These are phyloP conservation scores for Andrena minutula DNA, from an alignment of 2,888 invertebrate genomes.

Conservation along the genomic window DNA sequence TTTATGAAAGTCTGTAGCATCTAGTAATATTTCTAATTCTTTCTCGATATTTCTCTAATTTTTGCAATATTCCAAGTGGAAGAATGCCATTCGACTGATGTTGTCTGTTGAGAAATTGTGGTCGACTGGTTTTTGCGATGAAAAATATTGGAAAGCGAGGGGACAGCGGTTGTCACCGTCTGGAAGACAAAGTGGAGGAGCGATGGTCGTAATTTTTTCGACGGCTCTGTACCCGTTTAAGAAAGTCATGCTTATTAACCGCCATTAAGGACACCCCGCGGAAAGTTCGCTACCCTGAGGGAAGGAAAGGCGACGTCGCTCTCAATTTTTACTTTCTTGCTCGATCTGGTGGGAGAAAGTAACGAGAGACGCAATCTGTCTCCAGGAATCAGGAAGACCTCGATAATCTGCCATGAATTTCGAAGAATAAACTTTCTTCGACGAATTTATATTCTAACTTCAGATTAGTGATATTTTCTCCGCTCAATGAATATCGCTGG, in stretches of 20 bases:
- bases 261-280: conserved; percentile 55
- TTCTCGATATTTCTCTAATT: too few species aligned
- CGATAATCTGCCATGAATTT: background rate
- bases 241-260: conserved; percentile 46
- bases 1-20: too few species aligned
- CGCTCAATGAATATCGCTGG: too few species aligned
- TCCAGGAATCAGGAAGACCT: conserved; percentile 13
- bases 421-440: too few species aligned
- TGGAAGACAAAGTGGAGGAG: conserved; percentile 1
- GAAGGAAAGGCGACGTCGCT: conserved; percentile 59
- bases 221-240: conserved; percentile 11
- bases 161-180: background rate
- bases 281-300: conserved; percentile 52
- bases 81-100: too few species aligned
- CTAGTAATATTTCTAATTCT: too few species aligned
- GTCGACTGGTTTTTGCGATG: conserved; percentile 13
- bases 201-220: conserved; percentile 25
- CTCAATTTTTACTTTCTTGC: conserved; percentile 60
- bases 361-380: conserved; percentile 32
- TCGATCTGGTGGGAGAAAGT: conserved; percentile 49
- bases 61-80: too few species aligned
- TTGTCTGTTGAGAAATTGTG: too few species aligned
- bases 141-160: conserved; percentile 29
- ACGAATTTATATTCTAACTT: background rate
- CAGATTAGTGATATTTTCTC: background rate